These are phyloP conservation scores for Physeter macrocephalus DNA, from an alignment of 2,113 vertebrate species.

Conservation along the genomic window DNA sequence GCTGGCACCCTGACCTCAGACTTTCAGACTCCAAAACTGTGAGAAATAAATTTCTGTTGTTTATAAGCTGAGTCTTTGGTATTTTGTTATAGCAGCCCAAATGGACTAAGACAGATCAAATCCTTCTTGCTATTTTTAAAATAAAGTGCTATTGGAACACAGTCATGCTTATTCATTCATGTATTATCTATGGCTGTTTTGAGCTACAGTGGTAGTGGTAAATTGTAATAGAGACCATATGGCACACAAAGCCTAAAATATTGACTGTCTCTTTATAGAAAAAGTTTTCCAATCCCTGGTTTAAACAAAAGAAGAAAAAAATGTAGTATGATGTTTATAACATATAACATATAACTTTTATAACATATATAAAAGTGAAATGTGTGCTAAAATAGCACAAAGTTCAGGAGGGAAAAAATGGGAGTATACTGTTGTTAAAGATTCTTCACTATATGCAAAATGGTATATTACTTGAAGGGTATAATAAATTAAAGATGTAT, in stretches of 20 bases:
- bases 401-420: background rate
- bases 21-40: background rate
- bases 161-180: background rate
- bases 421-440: background rate
- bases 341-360: background rate
- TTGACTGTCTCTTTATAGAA: background rate
- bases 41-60: background rate
- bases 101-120: background rate
- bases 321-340: background rate
- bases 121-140: background rate
- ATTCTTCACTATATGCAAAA: background rate
- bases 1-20: background rate
- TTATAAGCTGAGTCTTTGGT: background rate
- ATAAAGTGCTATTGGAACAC: background rate
- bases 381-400: background rate
- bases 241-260: background rate
- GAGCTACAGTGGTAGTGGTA: background rate
- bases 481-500: background rate
- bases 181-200: background rate
- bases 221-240: background rate
- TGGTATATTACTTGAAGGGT: background rate
- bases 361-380: background rate
- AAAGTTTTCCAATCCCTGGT: background rate
- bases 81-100: background rate
- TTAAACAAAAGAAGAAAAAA: background rate